A percentile compares a stretch with the other conserved stretches of the same genome.
Conservation (phyloP, 2,113 vertebrate genomes). For the Hippolais icterina region DNA sequence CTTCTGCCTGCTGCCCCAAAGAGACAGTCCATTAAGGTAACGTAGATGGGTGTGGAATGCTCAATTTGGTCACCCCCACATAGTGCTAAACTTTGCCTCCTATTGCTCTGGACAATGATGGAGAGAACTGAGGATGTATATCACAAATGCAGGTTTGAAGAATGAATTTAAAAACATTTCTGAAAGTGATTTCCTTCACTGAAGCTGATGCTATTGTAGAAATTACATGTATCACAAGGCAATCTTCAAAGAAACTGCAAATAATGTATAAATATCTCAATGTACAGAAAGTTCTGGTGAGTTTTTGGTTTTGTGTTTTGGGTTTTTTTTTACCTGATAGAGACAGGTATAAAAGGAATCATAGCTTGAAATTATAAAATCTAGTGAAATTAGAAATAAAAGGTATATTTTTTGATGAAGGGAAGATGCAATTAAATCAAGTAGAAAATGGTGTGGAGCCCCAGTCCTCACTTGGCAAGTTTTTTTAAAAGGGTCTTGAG, state of each 20-base stretch:
- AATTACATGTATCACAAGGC: neutral
- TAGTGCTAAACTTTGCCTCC: neutral
- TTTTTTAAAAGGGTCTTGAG: neutral
- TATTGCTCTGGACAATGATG: neutral
- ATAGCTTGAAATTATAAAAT: neutral
- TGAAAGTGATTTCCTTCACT: neutral
- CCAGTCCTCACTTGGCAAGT: neutral
- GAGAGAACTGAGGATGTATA: neutral
- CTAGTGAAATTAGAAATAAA: neutral
- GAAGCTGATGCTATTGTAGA: neutral
- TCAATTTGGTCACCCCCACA: neutral
- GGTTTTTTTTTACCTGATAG: neutral
- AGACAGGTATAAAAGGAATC: neutral
- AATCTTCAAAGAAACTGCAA: neutral
- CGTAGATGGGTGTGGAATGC: rapidly evolving
- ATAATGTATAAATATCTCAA: neutral
- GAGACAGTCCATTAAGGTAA: neutral
- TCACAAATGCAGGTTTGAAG: neutral
- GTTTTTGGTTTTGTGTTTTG: neutral
- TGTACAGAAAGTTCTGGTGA: neutral
- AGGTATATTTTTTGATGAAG: neutral
- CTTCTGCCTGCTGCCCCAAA: neutral
- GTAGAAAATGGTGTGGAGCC: neutral
- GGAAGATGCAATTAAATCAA: neutral
- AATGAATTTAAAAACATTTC: neutral